Evolutionary conservation across 2,888 invertebrate genomes (phyloP).

Genomic region (Mechanitis mazaeus): DNA sequence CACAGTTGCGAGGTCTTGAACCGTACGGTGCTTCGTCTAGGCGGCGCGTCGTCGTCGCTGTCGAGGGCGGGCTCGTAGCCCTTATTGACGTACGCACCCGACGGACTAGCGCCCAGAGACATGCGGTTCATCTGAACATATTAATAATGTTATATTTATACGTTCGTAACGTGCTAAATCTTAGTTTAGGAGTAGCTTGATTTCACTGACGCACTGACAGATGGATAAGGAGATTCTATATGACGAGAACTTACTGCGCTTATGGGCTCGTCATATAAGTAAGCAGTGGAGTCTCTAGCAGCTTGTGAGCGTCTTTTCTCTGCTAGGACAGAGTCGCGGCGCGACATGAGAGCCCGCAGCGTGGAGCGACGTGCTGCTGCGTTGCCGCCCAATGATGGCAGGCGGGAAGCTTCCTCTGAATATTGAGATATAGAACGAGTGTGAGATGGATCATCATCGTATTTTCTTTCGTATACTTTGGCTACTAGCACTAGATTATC

Average conservation of each 20-base stretch:
- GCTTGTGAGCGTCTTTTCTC: constrained; percentile 82
- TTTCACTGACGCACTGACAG: too few species aligned
- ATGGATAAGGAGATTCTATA: too few species aligned
- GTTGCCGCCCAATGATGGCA: constrained; percentile 58
- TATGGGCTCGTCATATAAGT: constrained; percentile 47
- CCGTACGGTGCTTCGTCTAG: constrained; percentile 62
- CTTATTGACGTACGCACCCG: constrained; percentile 74
- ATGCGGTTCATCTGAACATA: constrained; percentile 59
- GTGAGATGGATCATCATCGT: neutral
- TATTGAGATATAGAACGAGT: neutral
- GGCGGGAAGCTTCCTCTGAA: constrained; percentile 45
- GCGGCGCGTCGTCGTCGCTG: constrained; percentile 79
- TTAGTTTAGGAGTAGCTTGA: too few species aligned
- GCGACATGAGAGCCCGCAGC: constrained; percentile 86
- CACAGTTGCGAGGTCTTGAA: constrained; percentile 40
- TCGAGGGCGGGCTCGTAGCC: constrained; percentile 82
- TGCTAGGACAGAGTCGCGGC: constrained; percentile 86
- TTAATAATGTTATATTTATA: constrained; percentile 34
- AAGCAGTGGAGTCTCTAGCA: constrained; percentile 42
- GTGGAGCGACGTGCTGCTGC: constrained; percentile 83
- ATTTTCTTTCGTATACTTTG: too few species aligned
- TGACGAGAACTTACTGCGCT: constrained; percentile 36
- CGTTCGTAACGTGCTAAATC: too few species aligned
- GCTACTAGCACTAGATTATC: too few species aligned
- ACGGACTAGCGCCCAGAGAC: constrained; percentile 39